These are phyloP conservation scores for Megalops atlanticus DNA, from an alignment of 2,113 vertebrate genomes.

Conservation along the genomic window DNA sequence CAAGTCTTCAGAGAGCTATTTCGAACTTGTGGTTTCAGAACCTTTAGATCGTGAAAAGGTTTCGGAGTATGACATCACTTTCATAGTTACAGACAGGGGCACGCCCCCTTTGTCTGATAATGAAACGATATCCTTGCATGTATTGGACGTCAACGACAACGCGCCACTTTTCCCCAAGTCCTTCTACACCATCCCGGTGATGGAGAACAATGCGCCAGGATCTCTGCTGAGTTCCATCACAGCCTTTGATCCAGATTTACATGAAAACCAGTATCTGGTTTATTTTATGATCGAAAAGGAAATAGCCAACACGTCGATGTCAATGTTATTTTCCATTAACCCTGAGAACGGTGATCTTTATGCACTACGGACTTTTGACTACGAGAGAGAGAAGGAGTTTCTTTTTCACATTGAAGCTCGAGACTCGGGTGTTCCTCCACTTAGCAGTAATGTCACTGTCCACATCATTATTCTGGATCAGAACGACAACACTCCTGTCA, in stretches of 20 bases:
- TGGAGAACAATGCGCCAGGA: conserved; percentile 53
- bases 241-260: conserved; percentile 64
- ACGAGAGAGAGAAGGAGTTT: conserved; percentile 60
- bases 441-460: conserved; percentile 1
- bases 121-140: conserved; percentile 51
- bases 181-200: conserved; percentile 40
- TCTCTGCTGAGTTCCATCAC: conserved; percentile 43
- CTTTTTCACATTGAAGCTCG: neutral
- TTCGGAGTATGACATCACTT: conserved; percentile 52
- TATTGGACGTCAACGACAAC: conserved; percentile 66
- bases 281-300: conserved; percentile 77
- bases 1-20: conserved; percentile 44
- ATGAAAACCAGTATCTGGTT: conserved; percentile 78
- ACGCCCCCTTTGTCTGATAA: conserved; percentile 44
- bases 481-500: neutral
- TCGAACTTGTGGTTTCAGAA: conserved; percentile 45
- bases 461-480: conserved; percentile 13
- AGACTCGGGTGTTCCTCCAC: neutral
- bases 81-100: conserved; percentile 52
- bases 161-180: conserved; percentile 50
- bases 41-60: conserved; percentile 48
- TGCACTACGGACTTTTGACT: conserved; percentile 47
- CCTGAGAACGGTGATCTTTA: conserved; percentile 59
- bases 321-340: conserved; percentile 81
- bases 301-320: conserved; percentile 74